phyloP scores from a whole-genome alignment of 92 coral and sea anemone genomes.

The Porites divaricata region DNA sequence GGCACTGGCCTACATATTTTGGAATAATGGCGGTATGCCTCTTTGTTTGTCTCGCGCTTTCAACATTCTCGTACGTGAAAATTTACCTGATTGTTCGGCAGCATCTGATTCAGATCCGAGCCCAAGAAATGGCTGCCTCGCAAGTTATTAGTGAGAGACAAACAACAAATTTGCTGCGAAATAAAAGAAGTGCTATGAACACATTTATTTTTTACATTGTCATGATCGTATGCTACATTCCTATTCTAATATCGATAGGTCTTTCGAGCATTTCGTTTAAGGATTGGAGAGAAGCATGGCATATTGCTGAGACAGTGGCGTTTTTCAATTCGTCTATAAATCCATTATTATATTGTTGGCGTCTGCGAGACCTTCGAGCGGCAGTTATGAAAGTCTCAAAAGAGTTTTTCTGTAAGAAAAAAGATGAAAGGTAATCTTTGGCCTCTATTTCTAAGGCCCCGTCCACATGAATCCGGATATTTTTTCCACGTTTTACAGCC shows the following conservation, averaged over 20 bases:
- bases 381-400: slow-evolving; percentile 23
- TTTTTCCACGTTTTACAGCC: no score
- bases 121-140: slow-evolving; percentile 4
- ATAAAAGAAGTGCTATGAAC: slow-evolving; percentile 15
- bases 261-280: slow-evolving; percentile 22
- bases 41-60: neutral
- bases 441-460: no score
- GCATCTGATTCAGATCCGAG: slow-evolving; percentile 31
- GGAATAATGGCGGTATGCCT: slow-evolving; percentile 1
- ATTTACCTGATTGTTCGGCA: slow-evolving; percentile 14
- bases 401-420: neutral
- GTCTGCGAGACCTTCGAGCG: slow-evolving; percentile 21
- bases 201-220: slow-evolving; percentile 23
- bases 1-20: slow-evolving; percentile 20
- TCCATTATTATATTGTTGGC: slow-evolving; percentile 21
- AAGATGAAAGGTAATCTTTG: no score
- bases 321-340: slow-evolving; percentile 26
- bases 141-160: neutral
- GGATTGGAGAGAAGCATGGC: slow-evolving; percentile 15
- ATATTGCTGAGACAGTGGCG: slow-evolving; percentile 7
- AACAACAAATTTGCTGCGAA: neutral
- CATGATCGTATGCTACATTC: slow-evolving; percentile 34
- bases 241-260: slow-evolving; percentile 11
- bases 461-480: no score
- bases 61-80: slow-evolving; percentile 16